Conservation (phyloP, 2,797 vertebrate species). For the Silurus aristotelis region DNA sequence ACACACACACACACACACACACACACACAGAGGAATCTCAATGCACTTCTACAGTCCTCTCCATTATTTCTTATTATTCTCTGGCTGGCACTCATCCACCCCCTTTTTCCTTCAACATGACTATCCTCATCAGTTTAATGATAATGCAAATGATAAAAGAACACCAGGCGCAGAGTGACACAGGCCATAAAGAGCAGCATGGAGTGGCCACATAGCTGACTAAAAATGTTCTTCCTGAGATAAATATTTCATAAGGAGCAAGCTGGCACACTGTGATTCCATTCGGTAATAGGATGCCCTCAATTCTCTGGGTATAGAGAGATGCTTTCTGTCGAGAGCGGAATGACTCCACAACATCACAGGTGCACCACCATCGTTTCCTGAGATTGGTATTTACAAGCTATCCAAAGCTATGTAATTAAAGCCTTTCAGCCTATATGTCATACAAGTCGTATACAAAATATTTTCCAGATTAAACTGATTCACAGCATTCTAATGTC, state of each 20-base stretch:
- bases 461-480: neutral
- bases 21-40: slow-evolving; percentile 12
- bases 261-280: slow-evolving; percentile 37
- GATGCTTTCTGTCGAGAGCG: slow-evolving; percentile 22
- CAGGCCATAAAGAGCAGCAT: slow-evolving; percentile 44
- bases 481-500: neutral
- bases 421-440: neutral
- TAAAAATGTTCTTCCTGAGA: slow-evolving; percentile 45
- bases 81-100: slow-evolving; percentile 14
- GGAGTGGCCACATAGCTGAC: slow-evolving; percentile 37
- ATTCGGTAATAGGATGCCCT: slow-evolving; percentile 17
- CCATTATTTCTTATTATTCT: slow-evolving; percentile 21
- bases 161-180: slow-evolving; percentile 40
- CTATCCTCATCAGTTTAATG: neutral
- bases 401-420: neutral
- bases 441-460: neutral
- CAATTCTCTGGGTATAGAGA: slow-evolving; percentile 15
- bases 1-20: neutral
- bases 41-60: slow-evolving; percentile 12
- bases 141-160: slow-evolving; percentile 24
- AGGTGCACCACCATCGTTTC: neutral
- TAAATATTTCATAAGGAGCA: slow-evolving; percentile 55
- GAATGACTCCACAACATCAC: slow-evolving; percentile 5
- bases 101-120: slow-evolving; percentile 17
- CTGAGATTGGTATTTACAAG: neutral